These are phyloP conservation scores for Remorina albescens DNA, from an alignment of 2,797 vertebrate genomes.

Conservation along the genomic window DNA sequence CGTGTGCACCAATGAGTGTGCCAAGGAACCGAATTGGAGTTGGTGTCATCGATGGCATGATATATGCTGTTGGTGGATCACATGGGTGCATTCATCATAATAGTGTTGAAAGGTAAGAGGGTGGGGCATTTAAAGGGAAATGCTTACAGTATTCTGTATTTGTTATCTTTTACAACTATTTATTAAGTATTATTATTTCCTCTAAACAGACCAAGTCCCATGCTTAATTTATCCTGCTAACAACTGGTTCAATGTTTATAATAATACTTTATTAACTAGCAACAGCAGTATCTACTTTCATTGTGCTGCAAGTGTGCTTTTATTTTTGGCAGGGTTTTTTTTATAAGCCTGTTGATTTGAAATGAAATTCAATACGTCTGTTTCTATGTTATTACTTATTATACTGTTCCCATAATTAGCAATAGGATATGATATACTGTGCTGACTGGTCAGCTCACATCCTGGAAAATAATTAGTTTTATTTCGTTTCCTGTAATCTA, in stretches of 20 bases:
- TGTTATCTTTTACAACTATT: no score
- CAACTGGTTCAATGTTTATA: background rate
- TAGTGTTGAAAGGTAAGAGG: slow-evolving; percentile 91
- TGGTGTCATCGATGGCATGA: slow-evolving; percentile 93
- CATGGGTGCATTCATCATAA: slow-evolving; percentile 95
- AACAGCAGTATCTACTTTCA: background rate
- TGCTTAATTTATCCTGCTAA: background rate
- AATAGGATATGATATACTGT: background rate
- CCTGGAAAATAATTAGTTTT: slow-evolving; percentile 38
- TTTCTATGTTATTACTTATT: slow-evolving; percentile 5
- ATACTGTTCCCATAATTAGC: background rate
- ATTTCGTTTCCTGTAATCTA: slow-evolving; percentile 45
- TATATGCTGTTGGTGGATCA: slow-evolving; percentile 95
- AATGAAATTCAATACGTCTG: background rate
- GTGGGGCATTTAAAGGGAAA: background rate
- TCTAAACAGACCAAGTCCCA: background rate
- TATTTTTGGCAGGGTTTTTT: background rate
- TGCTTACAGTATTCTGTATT: background rate
- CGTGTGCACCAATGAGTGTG: slow-evolving; percentile 93
- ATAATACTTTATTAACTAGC: background rate
- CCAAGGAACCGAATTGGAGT: slow-evolving; percentile 94
- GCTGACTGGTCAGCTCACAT: slow-evolving; percentile 29
- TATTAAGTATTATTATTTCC: background rate
- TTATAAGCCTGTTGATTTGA: background rate
- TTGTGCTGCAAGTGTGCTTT: background rate